A percentile compares a stretch with the other conserved stretches of the same genome.
Evolutionary conservation across 2,797 vertebrate species (phyloP).

Genomic region (Spea hammondii): DNA sequence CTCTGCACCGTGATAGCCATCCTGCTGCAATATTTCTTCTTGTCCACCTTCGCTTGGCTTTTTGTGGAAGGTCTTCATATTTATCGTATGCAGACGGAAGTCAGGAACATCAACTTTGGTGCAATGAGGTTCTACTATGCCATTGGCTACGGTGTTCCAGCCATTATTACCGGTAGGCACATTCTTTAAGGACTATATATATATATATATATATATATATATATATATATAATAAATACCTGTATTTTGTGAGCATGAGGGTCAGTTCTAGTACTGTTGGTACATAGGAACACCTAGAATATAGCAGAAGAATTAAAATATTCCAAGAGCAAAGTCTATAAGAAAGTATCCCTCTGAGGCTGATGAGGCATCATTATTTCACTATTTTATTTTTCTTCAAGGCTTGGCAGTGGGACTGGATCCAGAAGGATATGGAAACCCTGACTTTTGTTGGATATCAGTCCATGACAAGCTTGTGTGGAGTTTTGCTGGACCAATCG

Average conservation of each 20-base stretch:
- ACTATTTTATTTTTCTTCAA: slow-evolving; percentile 54
- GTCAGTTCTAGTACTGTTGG: too few species aligned
- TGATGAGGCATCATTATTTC: too few species aligned
- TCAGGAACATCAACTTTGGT: slow-evolving; percentile 90
- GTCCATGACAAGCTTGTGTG: slow-evolving; percentile 96
- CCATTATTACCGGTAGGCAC: slow-evolving; percentile 87
- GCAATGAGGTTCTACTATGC: slow-evolving; percentile 98
- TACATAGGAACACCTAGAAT: too few species aligned
- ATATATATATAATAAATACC: too few species aligned
- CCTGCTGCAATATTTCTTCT: slow-evolving; percentile 97
- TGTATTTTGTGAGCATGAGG: too few species aligned
- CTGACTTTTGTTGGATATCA: slow-evolving; percentile 98
- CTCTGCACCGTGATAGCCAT: slow-evolving; percentile 94
- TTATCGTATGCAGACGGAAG: slow-evolving; percentile 97
- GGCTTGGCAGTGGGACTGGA: slow-evolving; percentile 93
- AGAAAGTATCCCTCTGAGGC: too few species aligned
- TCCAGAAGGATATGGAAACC: slow-evolving; percentile 95
- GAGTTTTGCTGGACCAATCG: slow-evolving; percentile 95
- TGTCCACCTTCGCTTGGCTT: slow-evolving; percentile 95
- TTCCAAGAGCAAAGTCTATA: too few species aligned
- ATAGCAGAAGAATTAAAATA: too few species aligned
- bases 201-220: too few species aligned
- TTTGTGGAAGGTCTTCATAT: slow-evolving; percentile 95
- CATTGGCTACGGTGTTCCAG: slow-evolving; percentile 95
- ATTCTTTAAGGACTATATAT: too few species aligned